These are phyloP conservation scores for Echinometra lucunter DNA, from an alignment of 53 echinoderm and acorn worm species.

Conservation along the genomic window DNA sequence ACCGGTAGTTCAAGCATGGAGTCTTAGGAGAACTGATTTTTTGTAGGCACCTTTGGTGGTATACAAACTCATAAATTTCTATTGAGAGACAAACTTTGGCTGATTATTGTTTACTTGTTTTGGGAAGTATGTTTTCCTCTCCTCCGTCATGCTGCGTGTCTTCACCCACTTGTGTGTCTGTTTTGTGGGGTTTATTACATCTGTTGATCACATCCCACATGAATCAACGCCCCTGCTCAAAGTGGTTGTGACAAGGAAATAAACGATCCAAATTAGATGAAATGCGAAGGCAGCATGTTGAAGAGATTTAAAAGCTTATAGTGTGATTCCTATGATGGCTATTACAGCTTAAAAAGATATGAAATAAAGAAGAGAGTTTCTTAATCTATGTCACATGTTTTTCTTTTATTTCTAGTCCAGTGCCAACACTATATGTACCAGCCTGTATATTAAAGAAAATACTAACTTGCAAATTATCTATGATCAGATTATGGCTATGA, in stretches of 20 bases:
- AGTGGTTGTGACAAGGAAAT: background rate
- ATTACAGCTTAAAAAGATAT: background rate
- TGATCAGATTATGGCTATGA: too few relatives aligned
- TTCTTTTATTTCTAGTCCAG: background rate
- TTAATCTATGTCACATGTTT: background rate
- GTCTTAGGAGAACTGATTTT: too few relatives aligned
- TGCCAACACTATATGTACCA: background rate
- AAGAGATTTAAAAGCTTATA: background rate
- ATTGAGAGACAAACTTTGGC: background rate
- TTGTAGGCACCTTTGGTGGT: background rate
- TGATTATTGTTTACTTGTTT: background rate
- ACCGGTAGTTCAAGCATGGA: too few relatives aligned
- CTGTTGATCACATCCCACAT: background rate
- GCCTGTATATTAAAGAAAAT: too few relatives aligned
- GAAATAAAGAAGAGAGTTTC: background rate
- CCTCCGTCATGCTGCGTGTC: background rate
- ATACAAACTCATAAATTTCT: background rate
- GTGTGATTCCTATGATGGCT: background rate
- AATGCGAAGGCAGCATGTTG: background rate
- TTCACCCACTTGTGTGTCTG: background rate
- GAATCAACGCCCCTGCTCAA: background rate
- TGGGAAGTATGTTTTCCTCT: background rate
- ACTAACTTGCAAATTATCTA: too few relatives aligned
- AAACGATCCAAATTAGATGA: background rate
- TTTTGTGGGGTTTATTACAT: background rate